Conservation (phyloP, 2,888 invertebrate species). For the Agonopterix subpropinquella region DNA sequence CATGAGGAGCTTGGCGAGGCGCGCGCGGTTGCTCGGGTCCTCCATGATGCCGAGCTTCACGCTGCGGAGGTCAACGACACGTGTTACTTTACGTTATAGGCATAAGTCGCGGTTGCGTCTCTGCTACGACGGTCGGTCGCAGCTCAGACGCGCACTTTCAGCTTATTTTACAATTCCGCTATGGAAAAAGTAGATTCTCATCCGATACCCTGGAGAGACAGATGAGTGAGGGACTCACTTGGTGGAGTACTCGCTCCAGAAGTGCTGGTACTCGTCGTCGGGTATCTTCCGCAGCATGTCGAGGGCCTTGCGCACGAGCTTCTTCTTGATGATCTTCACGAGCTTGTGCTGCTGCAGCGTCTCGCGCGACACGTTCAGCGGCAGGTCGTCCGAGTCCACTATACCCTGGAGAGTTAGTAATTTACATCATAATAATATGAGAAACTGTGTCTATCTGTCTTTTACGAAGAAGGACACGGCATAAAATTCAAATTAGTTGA, state of each 20-base stretch:
- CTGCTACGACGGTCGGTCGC: no score
- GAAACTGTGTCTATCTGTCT: no score
- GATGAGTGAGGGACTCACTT: conserved; percentile 83
- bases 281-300: conserved; percentile 99
- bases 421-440: no score
- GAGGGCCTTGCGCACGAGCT: conserved; percentile 95
- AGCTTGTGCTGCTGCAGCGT: conserved; percentile 99
- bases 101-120: not conserved
- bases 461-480: no score
- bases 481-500: no score
- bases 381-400: conserved; percentile 99
- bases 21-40: conserved; percentile 96
- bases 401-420: conserved; percentile 78
- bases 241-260: conserved; percentile 99
- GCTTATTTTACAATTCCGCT: no score
- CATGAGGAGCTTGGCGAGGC: conserved; percentile 94
- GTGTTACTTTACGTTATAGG: not conserved
- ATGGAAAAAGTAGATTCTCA: no score
- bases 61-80: conserved; percentile 47
- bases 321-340: conserved; percentile 99
- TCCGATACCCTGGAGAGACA: no score
- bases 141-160: no score
- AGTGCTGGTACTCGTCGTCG: conserved; percentile 90
- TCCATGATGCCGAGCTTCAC: conserved; percentile 98
- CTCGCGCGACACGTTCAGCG: conserved; percentile 98